Evolutionary conservation across 2,888 invertebrate species (phyloP), one percentile per base, ranked within the genome.

Genomic region (Ophion costatus): DNA sequence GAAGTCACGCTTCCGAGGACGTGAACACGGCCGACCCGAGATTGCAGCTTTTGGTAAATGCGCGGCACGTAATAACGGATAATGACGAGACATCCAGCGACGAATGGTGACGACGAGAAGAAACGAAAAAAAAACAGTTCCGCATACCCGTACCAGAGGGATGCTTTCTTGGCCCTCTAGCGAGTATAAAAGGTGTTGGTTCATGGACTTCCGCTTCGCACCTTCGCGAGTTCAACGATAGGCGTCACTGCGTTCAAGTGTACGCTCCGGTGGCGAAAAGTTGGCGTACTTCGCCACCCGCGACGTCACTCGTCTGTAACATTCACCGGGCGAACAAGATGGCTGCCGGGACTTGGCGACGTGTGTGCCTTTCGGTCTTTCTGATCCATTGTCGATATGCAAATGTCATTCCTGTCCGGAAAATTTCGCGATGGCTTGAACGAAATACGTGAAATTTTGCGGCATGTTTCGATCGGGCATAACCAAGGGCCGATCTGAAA

Each of bases 201-300:
- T 92, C 92, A 91, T 92, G 89, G 84, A 89, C 90, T 90, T 90
- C 90, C 90, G 91, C 88, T 89, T 92, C 88, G 86, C 92, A 91
- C 93, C 91, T 91, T 89, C 86, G 88, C 88, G 88, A 83, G 38
- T 74, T 74, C 66, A 73, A 86, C 86, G 88, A 86, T 81, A 80
- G 80, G 85, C 79, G 78, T 80, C 83, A 83, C 84, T 81, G 85
- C 87, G 80, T 42, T 22, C 20, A 38, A 66, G 51, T 76, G 29
- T 63, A 80, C 74, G 73, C 64, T 77, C 66, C 80, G 33, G 63
- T 79, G 74, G 24, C 79, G 20, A 56, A 70, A 61, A 70, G 78
- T 79, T 70, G 67, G 67, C 66, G 74, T 42, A 64, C 57, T 80
- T 57, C 63, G 42, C 24, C 80, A 59, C 42, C 64, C 63, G 57